Percentiles rank a stretch among this genome's conserved stretches.
phyloP scores from a whole-genome alignment of 1,140 invertebrate genomes.

The Lepidurus arcticus region DNA sequence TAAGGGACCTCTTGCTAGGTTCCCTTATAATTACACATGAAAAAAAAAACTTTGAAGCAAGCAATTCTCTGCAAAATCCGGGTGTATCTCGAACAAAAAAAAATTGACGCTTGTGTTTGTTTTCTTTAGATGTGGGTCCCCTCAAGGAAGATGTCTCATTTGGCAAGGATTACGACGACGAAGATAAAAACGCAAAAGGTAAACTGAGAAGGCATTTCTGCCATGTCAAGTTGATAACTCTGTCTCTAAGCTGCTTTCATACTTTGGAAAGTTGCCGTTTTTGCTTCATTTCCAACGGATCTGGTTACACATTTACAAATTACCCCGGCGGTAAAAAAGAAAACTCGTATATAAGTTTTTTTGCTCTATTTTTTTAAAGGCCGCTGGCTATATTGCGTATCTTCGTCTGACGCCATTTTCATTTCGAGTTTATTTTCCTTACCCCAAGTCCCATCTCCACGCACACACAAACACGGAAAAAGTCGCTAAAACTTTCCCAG shows the following conservation, averaged over 20 bases:
- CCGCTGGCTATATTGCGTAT: too few relatives aligned
- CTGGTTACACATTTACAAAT: constrained; percentile 10
- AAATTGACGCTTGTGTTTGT: constrained; percentile 7
- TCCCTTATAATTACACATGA: not conserved
- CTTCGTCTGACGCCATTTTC: too few relatives aligned
- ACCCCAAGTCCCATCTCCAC: too few relatives aligned
- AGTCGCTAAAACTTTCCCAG: too few relatives aligned
- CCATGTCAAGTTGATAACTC: constrained; percentile 21
- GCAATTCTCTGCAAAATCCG: not conserved
- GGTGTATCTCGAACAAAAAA: not conserved
- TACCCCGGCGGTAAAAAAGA: not conserved
- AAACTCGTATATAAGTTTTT: not conserved
- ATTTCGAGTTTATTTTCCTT: too few relatives aligned
- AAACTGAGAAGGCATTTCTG: constrained; percentile 24
- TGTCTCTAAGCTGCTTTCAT: constrained; percentile 15
- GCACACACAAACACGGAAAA: too few relatives aligned
- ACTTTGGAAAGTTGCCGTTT: not conserved
- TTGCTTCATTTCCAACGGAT: not conserved
- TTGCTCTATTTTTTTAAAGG: too few relatives aligned
- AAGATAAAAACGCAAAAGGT: constrained; percentile 34
- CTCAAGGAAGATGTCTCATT: constrained; percentile 33
- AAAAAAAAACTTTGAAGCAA: constrained; percentile 6
- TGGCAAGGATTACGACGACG: constrained; percentile 30
- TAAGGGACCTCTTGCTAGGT: not conserved
- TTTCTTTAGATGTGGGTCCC: constrained; percentile 32